Base-by-base conservation (phyloP, 2,113 vertebrate species). In the Anoura caudifer region DNA sequence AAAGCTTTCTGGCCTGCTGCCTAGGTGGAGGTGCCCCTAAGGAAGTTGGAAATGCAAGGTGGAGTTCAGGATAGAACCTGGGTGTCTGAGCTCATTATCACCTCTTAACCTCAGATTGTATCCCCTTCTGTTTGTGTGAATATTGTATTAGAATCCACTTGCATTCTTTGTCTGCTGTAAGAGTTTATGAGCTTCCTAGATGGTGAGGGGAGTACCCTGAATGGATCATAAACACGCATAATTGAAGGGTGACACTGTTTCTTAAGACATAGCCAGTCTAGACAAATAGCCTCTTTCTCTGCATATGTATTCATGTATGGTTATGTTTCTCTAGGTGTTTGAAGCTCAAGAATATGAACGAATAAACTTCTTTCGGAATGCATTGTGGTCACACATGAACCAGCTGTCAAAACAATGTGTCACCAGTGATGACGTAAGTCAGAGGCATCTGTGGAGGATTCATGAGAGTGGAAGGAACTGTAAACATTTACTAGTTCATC, bases 391-490 rank as follows among this genome's bases (percentile, higher is more conserved):
- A 26, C 99, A 99, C 0, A 80, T 99, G 91, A 99, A 99, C 94
- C 99, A 99, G 82, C 99, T 99, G 2, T 99, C 99, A 7, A 98
- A 99, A 98, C 98, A 99, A 54, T 99, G 99, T 31, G 99, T 99
- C 94, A 99, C 97, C 93, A 99, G 97, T 0, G 99, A 99, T 14
- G 99, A 99, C 94, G 99, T 99, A 97, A 81, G 65, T 96, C 61
- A 47, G 11, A n/a, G 63, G n/a, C 47, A 43, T 47, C 16, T 52
- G 33, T 1, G 0, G 65, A 83, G 38, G 63, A 63, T 24, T 85
- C 38, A 0, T 72, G 79, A 87, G 70, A 94, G 38, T 86, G 12
- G 56, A 84, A 87, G 73, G 67, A 91, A 33, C 41, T 33, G 4
- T n/a, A 67, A 36, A 38, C 6, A 15, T 26, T 83, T 87, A 41